phyloP scores from a whole-genome alignment of 2,888 invertebrate species.

The Drosophila atripex region DNA sequence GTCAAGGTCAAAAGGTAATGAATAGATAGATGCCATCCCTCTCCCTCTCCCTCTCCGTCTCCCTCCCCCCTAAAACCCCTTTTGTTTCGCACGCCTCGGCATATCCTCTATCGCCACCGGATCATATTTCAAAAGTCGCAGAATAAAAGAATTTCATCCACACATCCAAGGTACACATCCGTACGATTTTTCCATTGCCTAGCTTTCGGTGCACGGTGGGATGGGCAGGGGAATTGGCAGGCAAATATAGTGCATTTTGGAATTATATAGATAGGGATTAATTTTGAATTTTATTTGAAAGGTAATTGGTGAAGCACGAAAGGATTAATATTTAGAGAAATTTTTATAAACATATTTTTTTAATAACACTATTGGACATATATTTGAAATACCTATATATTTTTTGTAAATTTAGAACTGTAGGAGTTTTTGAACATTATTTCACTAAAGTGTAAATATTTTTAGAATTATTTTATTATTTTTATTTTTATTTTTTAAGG shows the following conservation, averaged over 20 bases:
- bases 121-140: constrained; percentile 38
- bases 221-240: not conserved
- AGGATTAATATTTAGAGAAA: too few relatives aligned
- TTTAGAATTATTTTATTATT: too few relatives aligned
- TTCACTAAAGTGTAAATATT: too few relatives aligned
- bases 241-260: not conserved
- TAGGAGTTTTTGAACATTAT: too few relatives aligned
- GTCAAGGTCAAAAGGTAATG: constrained; percentile 46
- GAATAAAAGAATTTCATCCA: constrained; percentile 27
- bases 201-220: constrained; percentile 31
- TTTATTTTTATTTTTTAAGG: too few relatives aligned
- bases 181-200: constrained; percentile 36
- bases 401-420: too few relatives aligned
- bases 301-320: too few relatives aligned
- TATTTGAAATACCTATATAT: too few relatives aligned
- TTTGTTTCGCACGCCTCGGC: not conserved
- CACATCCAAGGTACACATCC: constrained; percentile 5
- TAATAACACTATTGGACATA: too few relatives aligned
- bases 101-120: constrained; percentile 3
- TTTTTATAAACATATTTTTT: too few relatives aligned
- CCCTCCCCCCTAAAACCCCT: not conserved
- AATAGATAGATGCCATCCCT: constrained; percentile 19
- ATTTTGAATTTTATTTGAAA: too few relatives aligned
- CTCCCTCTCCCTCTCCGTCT: not conserved
- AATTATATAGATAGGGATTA: too few relatives aligned